These are phyloP conservation scores for Platysternon megacephalum DNA, from an alignment of 2,113 vertebrate species.

Conservation along the genomic window DNA sequence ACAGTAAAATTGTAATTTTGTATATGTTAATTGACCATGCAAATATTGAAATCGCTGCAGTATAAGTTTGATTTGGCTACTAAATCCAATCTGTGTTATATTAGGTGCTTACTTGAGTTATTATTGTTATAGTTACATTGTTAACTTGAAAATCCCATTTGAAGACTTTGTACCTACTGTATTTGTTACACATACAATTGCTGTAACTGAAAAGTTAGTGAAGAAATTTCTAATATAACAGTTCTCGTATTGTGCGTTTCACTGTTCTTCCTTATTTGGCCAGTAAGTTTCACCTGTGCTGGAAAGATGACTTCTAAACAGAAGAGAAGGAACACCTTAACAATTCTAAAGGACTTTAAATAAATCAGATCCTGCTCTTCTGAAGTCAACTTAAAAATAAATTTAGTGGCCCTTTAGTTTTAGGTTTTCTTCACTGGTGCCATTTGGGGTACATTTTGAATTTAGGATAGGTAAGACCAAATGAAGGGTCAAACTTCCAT, in stretches of 20 bases:
- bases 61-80: background rate
- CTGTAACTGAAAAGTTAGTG: background rate
- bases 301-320: background rate
- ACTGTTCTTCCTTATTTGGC: background rate
- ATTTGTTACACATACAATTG: background rate
- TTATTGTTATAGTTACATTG: background rate
- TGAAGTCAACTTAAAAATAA: background rate
- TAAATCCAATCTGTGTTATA: background rate
- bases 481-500: background rate
- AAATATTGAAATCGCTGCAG: background rate
- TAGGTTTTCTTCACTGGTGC: background rate
- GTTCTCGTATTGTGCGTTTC: background rate
- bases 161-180: background rate
- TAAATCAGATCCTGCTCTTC: background rate
- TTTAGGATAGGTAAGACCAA: background rate
- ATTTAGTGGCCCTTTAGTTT: background rate
- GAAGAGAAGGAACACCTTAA: background rate
- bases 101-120: background rate
- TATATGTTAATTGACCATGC: background rate
- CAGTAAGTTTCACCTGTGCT: background rate
- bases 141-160: background rate
- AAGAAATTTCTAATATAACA: fast-evolving
- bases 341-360: background rate
- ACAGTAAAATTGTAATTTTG: background rate
- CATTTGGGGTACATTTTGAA: background rate